Percentiles rank a stretch among this genome's conserved stretches.
These are phyloP conservation scores for Phyllotis vaccarum DNA, from an alignment of 2,797 vertebrate species.

Conservation along the genomic window DNA sequence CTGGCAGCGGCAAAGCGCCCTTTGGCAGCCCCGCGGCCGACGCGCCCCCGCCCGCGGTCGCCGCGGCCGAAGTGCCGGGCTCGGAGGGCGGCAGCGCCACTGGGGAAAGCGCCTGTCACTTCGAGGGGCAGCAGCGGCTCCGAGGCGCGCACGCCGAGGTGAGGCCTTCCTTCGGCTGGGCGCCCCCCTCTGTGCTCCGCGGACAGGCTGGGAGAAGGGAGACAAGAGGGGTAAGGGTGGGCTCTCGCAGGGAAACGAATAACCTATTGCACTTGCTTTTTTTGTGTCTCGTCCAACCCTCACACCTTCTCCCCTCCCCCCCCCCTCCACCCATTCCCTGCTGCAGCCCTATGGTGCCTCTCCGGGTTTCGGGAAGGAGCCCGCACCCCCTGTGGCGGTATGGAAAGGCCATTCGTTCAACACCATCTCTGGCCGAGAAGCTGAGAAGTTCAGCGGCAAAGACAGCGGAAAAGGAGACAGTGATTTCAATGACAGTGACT, in stretches of 20 bases:
- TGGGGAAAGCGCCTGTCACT: constrained; percentile 89
- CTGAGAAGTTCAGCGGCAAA: constrained; percentile 97
- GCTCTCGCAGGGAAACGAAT: background rate
- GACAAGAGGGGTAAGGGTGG: constrained; percentile 63
- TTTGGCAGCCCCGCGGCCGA: constrained; percentile 90
- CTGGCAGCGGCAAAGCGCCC: constrained; percentile 92
- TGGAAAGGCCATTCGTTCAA: constrained; percentile 98
- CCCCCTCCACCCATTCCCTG: constrained; percentile 16
- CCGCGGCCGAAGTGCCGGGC: constrained; percentile 83
- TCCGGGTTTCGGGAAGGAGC: constrained; percentile 93
- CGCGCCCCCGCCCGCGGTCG: constrained; percentile 89
- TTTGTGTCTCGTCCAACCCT: background rate
- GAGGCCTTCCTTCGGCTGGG: constrained; percentile 82
- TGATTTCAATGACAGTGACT: constrained; percentile 98
- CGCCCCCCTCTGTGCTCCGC: constrained; percentile 67
- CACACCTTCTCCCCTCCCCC: background rate
- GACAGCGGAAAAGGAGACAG: constrained; percentile 99
- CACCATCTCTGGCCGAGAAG: constrained; percentile 94
- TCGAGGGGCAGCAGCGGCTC: constrained; percentile 93
- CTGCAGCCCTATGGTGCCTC: constrained; percentile 93
- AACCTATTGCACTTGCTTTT: constrained; percentile 17
- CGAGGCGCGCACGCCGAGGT: constrained; percentile 94
- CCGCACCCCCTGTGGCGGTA: constrained; percentile 92
- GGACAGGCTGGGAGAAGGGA: constrained; percentile 74
- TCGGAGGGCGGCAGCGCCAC: constrained; percentile 83